Base-by-base conservation (phyloP, 92 coral and sea anemone genomes). In the Zoanthus gigantus region DNA sequence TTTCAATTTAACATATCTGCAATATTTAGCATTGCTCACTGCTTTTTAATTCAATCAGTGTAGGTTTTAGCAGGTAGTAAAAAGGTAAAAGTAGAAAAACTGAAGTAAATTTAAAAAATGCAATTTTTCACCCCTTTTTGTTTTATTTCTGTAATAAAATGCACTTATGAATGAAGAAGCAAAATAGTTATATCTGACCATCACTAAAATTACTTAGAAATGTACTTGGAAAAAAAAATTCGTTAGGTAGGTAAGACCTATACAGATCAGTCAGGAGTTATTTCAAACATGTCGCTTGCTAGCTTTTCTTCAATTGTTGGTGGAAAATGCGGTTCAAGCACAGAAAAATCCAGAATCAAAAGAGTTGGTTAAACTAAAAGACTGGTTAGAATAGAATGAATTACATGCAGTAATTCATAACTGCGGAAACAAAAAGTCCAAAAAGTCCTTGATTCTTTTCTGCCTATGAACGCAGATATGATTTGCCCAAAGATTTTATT, bases 251-350 rank as follows among this genome's bases (percentile, higher is more conserved):
- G 65, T 15, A 58, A 60, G 66, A 17, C 66, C 0, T 13, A 11
- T 60, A 60, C n/a, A 67, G 42, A 8, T 67, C 17, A 69, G 74
- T 69, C 74, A 69, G 74, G 17, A 69, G 74, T 69, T 69, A 34
- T 67, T 18, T 67, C 42, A 3, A 34, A 30, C 74, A 88, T 81
- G 91, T 67, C 87, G 45, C 57, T 82, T 81, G 81, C 87, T 72
- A 81, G 91, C 65, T 81, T 88, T 53, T 58, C 82, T 31, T 72
- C 87, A 8, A 77, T 72, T 71, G 90, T 74, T 79, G 90, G 90
- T 71, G 87, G 91, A 66, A 11, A 50, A 6, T 89, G 92, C 50
- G 88, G 92, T 75, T 68, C 88, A 61, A 52, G 84, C 37, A 57
- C 79, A 2, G 84, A 23, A 83, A 83, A 82, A 74, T 29, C 84